phyloP scores from a whole-genome alignment of 2,888 invertebrate genomes.

The Mythimna impura region DNA sequence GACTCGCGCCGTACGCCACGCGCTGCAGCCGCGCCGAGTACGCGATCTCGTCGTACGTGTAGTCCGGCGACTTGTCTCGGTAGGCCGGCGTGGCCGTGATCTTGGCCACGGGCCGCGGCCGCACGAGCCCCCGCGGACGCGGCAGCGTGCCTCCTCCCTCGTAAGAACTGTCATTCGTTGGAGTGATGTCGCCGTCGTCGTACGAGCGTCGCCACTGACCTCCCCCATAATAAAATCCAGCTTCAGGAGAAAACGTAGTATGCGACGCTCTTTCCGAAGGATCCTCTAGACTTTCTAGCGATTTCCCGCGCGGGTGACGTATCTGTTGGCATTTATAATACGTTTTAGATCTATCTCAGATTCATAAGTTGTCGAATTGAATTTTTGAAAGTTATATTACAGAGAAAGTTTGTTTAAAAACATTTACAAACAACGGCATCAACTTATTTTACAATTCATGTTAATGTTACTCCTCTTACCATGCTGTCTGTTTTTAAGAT shows the following conservation, averaged over 20 bases:
- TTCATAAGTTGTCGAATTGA: conserved; percentile 18
- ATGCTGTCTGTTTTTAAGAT: conserved; percentile 68
- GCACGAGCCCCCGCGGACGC: conserved; percentile 94
- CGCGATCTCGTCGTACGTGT: conserved; percentile 87
- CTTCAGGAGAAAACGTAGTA: conserved; percentile 91
- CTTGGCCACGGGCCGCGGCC: conserved; percentile 95
- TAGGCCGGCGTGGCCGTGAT: conserved; percentile 90
- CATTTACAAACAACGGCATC: conserved; percentile 58
- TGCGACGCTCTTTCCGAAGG: conserved; percentile 92
- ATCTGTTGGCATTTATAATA: conserved; percentile 89
- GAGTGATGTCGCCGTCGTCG: conserved; percentile 97
- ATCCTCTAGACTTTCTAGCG: conserved; percentile 96
- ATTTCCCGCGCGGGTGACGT: conserved; percentile 95
- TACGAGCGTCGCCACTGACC: conserved; percentile 94
- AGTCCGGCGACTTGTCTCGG: conserved; percentile 85
- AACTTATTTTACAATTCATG: conserved; percentile 47
- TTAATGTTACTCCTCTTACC: conserved; percentile 58
- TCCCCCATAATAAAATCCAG: conserved; percentile 90
- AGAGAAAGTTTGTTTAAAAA: conserved; percentile 58
- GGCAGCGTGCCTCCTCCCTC: conserved; percentile 97
- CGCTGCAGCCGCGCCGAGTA: conserved; percentile 87
- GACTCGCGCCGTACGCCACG: conserved; percentile 92
- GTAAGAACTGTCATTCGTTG: conserved; percentile 93
- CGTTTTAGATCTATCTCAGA: conserved; percentile 38
- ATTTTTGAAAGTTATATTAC: conserved; percentile 54